These are phyloP conservation scores for Rhaphigaster nebulosa DNA, from an alignment of 2,888 invertebrate genomes.

Conservation along the genomic window DNA sequence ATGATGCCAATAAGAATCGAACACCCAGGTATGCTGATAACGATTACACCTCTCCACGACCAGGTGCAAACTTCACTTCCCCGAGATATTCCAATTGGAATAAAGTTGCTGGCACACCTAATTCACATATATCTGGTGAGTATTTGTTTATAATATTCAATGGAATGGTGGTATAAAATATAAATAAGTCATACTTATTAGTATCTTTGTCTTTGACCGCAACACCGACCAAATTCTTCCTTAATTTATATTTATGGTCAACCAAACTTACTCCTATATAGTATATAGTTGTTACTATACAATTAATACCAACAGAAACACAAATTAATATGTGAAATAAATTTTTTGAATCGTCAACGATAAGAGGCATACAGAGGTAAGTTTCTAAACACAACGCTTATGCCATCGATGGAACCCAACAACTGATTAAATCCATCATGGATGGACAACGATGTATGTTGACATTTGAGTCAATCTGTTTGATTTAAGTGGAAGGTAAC, in stretches of 20 bases:
- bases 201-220: too few relatives aligned
- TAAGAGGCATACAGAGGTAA: neutral
- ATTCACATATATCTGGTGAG: constrained; percentile 58
- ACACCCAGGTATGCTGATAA: constrained; percentile 57
- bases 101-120: constrained; percentile 59
- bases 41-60: constrained; percentile 59
- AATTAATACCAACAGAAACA: neutral
- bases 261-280: too few relatives aligned
- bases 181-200: too few relatives aligned
- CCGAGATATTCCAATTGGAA: constrained; percentile 59
- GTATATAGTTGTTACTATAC: neutral
- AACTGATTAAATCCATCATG: too few relatives aligned
- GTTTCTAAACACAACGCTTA: too few relatives aligned
- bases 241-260: too few relatives aligned
- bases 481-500: too few relatives aligned
- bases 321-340: neutral
- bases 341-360: neutral
- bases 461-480: too few relatives aligned
- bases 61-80: constrained; percentile 54
- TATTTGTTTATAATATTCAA: neutral
- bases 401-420: too few relatives aligned
- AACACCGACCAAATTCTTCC: too few relatives aligned
- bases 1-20: constrained; percentile 56
- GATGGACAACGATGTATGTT: too few relatives aligned
- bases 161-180: too few relatives aligned